Evolutionary conservation across 53 echinoderm and acorn worm species (phyloP).

Genomic region (Stichopus horrens): DNA sequence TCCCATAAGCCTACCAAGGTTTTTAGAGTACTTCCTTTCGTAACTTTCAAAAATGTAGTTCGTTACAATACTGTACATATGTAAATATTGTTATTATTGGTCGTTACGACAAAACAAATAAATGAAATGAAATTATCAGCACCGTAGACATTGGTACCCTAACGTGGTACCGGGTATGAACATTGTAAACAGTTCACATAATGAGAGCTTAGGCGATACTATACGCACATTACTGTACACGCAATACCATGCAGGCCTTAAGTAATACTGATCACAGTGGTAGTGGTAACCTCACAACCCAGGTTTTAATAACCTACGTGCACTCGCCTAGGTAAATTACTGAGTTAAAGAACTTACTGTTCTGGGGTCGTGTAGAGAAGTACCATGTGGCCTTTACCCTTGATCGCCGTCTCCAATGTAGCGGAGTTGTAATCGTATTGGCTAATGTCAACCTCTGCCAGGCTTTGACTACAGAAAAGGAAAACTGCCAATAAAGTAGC

Average conservation of each 20-base stretch:
- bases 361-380: constrained; percentile 1
- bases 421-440: background rate
- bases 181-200: too few relatives aligned
- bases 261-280: background rate
- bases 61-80: too few relatives aligned
- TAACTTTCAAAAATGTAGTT: too few relatives aligned
- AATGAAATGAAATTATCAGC: too few relatives aligned
- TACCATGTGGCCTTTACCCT: background rate
- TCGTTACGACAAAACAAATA: too few relatives aligned
- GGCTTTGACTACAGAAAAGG: background rate
- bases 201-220: background rate
- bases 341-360: background rate
- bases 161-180: too few relatives aligned
- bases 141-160: too few relatives aligned
- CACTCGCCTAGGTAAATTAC: background rate
- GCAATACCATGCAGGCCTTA: background rate
- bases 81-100: too few relatives aligned
- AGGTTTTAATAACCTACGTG: background rate
- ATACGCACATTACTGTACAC: background rate
- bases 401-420: background rate
- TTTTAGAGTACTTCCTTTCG: too few relatives aligned
- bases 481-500: background rate
- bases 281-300: background rate
- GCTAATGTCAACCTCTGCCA: constrained; percentile 10
- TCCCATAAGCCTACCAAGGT: too few relatives aligned